A percentile compares a stretch with the other conserved stretches of the same genome.
These are phyloP conservation scores for Oncorhynchus mykiss DNA, from an alignment of 2,113 vertebrate species.

Conservation along the genomic window DNA sequence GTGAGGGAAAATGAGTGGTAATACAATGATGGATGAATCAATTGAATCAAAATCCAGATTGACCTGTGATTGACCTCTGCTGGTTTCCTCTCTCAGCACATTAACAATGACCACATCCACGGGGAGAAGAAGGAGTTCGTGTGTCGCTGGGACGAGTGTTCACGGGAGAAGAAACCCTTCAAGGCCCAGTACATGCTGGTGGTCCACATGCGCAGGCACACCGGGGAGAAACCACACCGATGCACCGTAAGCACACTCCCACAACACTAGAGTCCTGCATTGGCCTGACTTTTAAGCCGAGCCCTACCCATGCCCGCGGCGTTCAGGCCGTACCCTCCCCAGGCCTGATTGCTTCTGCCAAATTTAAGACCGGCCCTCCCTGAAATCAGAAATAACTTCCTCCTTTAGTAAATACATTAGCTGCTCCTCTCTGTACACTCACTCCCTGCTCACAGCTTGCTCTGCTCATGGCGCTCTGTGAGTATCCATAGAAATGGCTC, in stretches of 20 bases:
- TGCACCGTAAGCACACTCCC: slow-evolving; percentile 86
- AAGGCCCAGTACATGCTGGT: slow-evolving; percentile 99
- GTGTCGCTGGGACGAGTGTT: slow-evolving; percentile 96
- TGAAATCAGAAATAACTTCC: too few relatives aligned
- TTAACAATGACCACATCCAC: slow-evolving; percentile 98
- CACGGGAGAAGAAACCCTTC: slow-evolving; percentile 96
- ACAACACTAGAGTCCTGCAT: too few relatives aligned
- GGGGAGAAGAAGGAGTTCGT: slow-evolving; percentile 99
- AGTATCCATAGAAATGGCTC: too few relatives aligned
- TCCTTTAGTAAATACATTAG: too few relatives aligned
- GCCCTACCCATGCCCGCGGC: too few relatives aligned
- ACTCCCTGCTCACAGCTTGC: too few relatives aligned
- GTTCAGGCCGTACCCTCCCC: too few relatives aligned
- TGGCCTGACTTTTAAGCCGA: too few relatives aligned
- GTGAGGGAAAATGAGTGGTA: not conserved
- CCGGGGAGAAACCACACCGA: slow-evolving; percentile 98
- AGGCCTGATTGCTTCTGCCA: too few relatives aligned
- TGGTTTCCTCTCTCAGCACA: slow-evolving; percentile 79
- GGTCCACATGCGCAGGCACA: slow-evolving; percentile 97
- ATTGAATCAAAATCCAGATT: not conserved
- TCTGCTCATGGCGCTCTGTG: too few relatives aligned
- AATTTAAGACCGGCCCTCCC: too few relatives aligned
- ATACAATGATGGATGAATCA: not conserved
- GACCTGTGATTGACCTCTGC: slow-evolving; percentile 12
- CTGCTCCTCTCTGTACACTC: too few relatives aligned